A percentile compares a stretch with the other conserved stretches of the same genome.
Evolutionary conservation across 2,113 vertebrate species (phyloP).

Genomic region (Odontesthes bonariensis): DNA sequence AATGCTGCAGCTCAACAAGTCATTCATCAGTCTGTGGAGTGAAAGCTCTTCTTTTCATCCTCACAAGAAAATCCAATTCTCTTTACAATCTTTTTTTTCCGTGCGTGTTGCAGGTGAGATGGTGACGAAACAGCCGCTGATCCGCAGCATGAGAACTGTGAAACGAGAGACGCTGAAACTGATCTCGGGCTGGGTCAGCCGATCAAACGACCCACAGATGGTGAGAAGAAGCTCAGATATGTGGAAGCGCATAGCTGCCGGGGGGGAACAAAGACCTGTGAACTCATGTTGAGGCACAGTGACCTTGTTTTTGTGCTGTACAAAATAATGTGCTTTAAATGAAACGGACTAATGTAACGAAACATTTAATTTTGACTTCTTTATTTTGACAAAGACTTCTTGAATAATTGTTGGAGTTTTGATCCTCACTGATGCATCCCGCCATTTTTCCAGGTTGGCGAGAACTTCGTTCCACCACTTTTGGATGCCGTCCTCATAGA

Average conservation of each 20-base stretch:
- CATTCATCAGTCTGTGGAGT: too few relatives aligned
- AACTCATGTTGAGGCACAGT: not conserved
- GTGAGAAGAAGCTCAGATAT: conserved; percentile 79
- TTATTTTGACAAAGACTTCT: too few relatives aligned
- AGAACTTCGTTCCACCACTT: conserved; percentile 98
- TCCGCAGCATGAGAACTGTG: conserved; percentile 98
- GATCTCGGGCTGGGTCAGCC: conserved; percentile 99
- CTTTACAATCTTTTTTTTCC: accelerated
- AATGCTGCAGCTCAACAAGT: too few relatives aligned
- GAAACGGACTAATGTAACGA: too few relatives aligned
- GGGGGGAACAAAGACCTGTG: not conserved
- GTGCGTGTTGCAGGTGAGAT: conserved; percentile 90
- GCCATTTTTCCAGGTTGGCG: conserved; percentile 88
- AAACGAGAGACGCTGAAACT: conserved; percentile 98
- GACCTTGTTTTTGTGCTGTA: not conserved
- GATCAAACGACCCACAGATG: conserved; percentile 98
- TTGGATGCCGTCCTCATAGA: conserved; percentile 99
- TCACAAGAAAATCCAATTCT: not conserved
- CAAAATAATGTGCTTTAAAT: too few relatives aligned
- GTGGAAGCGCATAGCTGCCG: not conserved
- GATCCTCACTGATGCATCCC: not conserved
- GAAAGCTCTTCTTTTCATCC: too few relatives aligned
- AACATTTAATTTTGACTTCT: too few relatives aligned
- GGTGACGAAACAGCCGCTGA: conserved; percentile 98
- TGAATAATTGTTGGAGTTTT: too few relatives aligned